Percentiles rank a stretch among this genome's conserved stretches.
Evolutionary conservation across 2,797 vertebrate genomes (phyloP).

Genomic region (Intellagama lesueurii): DNA sequence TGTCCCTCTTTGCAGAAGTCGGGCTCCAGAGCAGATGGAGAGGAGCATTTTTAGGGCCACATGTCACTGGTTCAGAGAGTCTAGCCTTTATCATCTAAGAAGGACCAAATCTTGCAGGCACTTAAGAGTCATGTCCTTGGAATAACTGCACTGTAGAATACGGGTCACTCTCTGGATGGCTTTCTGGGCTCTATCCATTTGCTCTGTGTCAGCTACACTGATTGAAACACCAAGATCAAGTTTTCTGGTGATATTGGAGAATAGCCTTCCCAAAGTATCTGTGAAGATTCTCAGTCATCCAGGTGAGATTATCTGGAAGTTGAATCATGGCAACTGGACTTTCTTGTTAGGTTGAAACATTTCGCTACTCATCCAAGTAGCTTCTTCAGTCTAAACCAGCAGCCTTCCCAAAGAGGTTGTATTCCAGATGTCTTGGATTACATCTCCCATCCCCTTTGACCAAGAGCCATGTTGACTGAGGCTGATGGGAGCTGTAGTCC

Average conservation of each 20-base stretch:
- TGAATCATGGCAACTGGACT: too few relatives aligned
- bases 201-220: background rate
- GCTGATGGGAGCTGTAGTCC: background rate
- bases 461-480: background rate
- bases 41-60: background rate
- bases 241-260: background rate
- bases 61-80: background rate
- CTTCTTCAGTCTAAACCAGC: too few relatives aligned
- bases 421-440: background rate
- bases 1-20: background rate
- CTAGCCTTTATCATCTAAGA: background rate
- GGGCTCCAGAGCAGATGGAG: too few relatives aligned
- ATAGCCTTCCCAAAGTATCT: background rate
- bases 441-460: background rate
- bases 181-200: background rate
- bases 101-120: background rate
- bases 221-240: background rate
- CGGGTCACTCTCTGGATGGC: background rate
- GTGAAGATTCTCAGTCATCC: too few relatives aligned
- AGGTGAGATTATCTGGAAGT: too few relatives aligned
- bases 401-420: background rate
- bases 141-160: background rate
- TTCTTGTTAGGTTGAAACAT: too few relatives aligned
- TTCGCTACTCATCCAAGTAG: too few relatives aligned
- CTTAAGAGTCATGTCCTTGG: background rate